phyloP scores from a whole-genome alignment of 2,113 vertebrate species.

The Lontra canadensis region DNA sequence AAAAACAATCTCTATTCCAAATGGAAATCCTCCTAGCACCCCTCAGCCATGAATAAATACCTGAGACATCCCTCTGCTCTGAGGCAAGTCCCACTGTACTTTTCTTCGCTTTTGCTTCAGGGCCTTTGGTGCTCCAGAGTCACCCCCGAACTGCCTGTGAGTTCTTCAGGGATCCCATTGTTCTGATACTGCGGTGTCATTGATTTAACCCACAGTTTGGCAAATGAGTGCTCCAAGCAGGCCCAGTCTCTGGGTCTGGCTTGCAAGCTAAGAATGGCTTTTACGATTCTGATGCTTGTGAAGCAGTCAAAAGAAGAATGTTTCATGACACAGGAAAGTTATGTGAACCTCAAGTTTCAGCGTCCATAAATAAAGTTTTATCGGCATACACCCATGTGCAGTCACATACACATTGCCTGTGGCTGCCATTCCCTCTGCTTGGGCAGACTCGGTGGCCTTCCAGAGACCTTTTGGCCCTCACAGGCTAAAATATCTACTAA shows the following conservation, averaged over 20 bases:
- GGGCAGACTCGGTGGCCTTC: background rate
- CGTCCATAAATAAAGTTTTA: background rate
- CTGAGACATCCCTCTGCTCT: background rate
- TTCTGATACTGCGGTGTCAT: fast-evolving
- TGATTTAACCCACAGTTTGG: background rate
- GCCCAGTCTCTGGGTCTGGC: background rate
- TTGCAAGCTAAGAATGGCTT: background rate
- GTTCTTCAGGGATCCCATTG: too few relatives aligned
- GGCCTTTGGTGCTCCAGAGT: background rate
- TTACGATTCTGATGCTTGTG: background rate
- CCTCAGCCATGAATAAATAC: background rate
- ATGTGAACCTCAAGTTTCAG: background rate
- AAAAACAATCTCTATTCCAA: background rate
- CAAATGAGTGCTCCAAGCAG: background rate
- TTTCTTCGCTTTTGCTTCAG: background rate
- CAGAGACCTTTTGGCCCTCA: too few relatives aligned
- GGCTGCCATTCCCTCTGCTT: background rate
- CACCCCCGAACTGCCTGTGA: too few relatives aligned
- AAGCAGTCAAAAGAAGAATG: background rate
- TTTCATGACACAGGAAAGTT: background rate
- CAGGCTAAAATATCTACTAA: background rate
- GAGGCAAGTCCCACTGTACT: too few relatives aligned
- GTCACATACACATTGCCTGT: background rate
- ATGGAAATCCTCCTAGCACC: too few relatives aligned
- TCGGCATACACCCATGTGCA: background rate